Conservation (phyloP, 2,888 invertebrate genomes). For the Cloeon dipterum region DNA sequence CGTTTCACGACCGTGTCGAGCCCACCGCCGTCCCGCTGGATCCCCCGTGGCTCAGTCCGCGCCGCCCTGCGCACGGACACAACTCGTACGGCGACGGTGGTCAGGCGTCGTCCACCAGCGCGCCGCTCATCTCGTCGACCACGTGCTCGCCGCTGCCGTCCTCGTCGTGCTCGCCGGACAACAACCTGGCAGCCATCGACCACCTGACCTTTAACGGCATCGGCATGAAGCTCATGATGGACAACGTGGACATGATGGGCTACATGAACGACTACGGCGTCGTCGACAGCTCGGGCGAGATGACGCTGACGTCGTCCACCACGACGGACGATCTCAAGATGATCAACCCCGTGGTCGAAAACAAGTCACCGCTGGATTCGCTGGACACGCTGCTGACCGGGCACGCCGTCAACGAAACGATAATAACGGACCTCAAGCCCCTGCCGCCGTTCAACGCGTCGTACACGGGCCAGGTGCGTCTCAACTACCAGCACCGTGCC, state of each 20-base stretch:
- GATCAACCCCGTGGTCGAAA: conserved; percentile 2
- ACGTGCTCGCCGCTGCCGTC: background rate
- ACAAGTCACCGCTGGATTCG: conserved; percentile 32
- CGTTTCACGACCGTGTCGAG: no score
- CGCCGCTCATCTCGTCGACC: background rate
- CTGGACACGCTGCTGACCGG: conserved; percentile 35
- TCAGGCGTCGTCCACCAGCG: background rate
- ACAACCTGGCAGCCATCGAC: background rate
- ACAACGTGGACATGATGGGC: background rate
- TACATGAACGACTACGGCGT: conserved; percentile 4
- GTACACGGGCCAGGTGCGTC: conserved; percentile 64
- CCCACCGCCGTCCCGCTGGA: conserved; percentile 4
- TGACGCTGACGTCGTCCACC: background rate
- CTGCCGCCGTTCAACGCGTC: conserved; percentile 60
- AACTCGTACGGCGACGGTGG: conserved; percentile 1
- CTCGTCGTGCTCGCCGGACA: background rate
- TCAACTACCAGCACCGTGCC: conserved; percentile 57
- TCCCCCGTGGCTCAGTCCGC: conserved; percentile 6
- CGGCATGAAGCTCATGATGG: conserved; percentile 5
- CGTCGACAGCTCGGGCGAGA: conserved; percentile 5
- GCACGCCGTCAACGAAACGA: conserved; percentile 23
- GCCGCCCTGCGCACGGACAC: conserved; percentile 1
- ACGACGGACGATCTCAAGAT: conserved; percentile 1
- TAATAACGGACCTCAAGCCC: conserved; percentile 61
- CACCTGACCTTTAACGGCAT: no score